These are phyloP conservation scores for Cassiopea andromeda DNA, from an alignment of 30 jellyfish, hydroid and myxozoan species.

Conservation along the genomic window DNA sequence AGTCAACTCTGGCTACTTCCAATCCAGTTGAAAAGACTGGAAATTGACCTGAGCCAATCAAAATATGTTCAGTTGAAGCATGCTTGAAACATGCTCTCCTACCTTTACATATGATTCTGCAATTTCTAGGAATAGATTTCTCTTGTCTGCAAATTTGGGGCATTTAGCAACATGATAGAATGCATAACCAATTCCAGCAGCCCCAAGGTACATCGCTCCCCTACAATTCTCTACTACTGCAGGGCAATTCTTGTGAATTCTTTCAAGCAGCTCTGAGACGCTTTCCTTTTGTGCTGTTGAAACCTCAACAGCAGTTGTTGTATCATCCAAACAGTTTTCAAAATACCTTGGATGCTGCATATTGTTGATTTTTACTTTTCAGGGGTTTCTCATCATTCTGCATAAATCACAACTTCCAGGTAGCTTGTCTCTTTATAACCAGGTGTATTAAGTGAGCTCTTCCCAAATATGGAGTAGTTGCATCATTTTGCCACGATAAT, in stretches of 20 bases:
- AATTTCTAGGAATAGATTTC: slow-evolving; percentile 65
- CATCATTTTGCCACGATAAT: no score
- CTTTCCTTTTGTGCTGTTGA: slow-evolving; percentile 92
- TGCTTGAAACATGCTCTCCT: not conserved
- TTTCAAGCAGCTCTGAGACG: slow-evolving; percentile 91
- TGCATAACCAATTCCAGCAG: slow-evolving; percentile 98
- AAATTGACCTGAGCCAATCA: no score
- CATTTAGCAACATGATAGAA: slow-evolving; percentile 96
- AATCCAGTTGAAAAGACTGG: no score
- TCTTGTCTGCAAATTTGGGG: slow-evolving; percentile 88
- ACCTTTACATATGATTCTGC: slow-evolving; percentile 96
- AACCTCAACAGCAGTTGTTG: slow-evolving; percentile 79
- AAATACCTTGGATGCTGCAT: slow-evolving; percentile 97
- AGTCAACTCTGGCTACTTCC: no score
- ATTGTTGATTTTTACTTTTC: not conserved
- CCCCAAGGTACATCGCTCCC: slow-evolving; percentile 98
- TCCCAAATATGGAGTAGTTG: no score
- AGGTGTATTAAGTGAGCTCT: no score
- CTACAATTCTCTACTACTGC: slow-evolving; percentile 93
- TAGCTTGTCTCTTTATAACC: no score
- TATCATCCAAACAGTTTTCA: slow-evolving; percentile 81
- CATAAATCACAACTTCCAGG: no score
- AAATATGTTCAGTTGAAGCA: no score
- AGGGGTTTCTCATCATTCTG: no score
- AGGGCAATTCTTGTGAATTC: slow-evolving; percentile 91